Base-by-base conservation (phyloP, 1,140 invertebrate genomes). In the Pseudomyrmex flavicornis region DNA sequence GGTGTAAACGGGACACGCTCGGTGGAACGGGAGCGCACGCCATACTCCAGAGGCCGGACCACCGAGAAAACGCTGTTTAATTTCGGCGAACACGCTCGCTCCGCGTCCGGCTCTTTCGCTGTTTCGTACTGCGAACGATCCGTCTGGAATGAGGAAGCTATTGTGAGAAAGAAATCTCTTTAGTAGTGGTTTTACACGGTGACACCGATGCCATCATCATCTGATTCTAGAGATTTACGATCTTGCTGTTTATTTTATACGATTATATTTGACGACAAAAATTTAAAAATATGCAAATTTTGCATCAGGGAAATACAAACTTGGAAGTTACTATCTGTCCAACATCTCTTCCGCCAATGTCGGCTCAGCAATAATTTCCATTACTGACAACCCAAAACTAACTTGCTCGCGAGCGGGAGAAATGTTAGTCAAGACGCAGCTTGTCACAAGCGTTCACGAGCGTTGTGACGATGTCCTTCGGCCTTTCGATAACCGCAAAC, bases 51-150 rank as follows among this genome's bases (percentile, higher is more conserved):
- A 26, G 50, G 56, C 7, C 12, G 59, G 48, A 61, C 66, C 15
- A 85, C n/a, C 79, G 77, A 72, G 83, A 65, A 85, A 82, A 84
- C 82, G 63, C 85, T 85, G 88, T 90, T 89, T 90, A 92, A 90
- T 91, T 92, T 90, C 77, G 65, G 46, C 79, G 88, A 88, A 91
- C 90, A 90, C 76, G 84, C 76, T 26, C 26, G 72, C 7, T 77
- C 26, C 26, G 26, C 48, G 80, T 75, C 12, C 63, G 46, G 76
- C 73, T 56, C 56, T 87, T 72, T 76, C 70, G 74, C 63, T 85
- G 75, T 87, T 86, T 86, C 82, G 35, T 44, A 70, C 54, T 69
- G 20, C n/a, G 48, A 68, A 76, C 74, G 50, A 79, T 68, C 48
- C 46, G 54, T 70, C 56, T 80, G 56, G 66, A 9, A 66, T 76